Evolutionary conservation across 2,797 vertebrate genomes (phyloP).

Genomic region (Melanotaenia trifasciata): DNA sequence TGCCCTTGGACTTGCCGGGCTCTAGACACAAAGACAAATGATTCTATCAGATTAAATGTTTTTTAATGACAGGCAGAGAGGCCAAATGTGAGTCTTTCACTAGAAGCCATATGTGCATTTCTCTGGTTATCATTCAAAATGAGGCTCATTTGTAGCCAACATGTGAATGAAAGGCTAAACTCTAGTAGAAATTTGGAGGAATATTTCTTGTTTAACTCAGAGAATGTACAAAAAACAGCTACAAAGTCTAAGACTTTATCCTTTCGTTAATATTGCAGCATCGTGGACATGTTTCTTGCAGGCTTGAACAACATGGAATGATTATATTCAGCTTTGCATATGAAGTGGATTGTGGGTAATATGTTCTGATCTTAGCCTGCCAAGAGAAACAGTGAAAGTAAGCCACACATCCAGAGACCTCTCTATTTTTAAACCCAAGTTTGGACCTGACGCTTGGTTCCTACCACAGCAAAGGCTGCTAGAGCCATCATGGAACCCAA

Average conservation of each 20-base stretch:
- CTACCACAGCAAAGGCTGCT: constrained; percentile 76
- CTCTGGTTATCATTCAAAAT: constrained; percentile 91
- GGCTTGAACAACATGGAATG: constrained; percentile 37
- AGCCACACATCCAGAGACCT: constrained; percentile 72
- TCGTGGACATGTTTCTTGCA: constrained; percentile 48
- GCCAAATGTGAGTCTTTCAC: constrained; percentile 85
- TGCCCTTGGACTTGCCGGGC: constrained; percentile 87
- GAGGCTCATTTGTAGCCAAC: constrained; percentile 90
- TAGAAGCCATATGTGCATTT: constrained; percentile 80
- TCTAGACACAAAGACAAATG: constrained; percentile 94
- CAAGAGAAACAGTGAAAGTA: constrained; percentile 74
- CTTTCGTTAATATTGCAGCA: constrained; percentile 44
- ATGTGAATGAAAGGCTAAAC: constrained; percentile 70
- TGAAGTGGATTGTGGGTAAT: constrained; percentile 72
- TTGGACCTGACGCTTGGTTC: constrained; percentile 57
- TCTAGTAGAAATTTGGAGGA: constrained; percentile 58
- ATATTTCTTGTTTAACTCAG: constrained; percentile 70
- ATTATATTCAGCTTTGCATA: constrained; percentile 60
- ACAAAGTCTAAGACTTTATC: constrained; percentile 49
- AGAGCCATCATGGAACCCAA: constrained; percentile 57
- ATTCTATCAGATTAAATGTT: constrained; percentile 95
- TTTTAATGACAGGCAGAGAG: constrained; percentile 90
- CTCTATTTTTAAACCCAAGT: constrained; percentile 78
- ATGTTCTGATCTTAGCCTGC: constrained; percentile 67
- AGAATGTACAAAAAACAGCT: constrained; percentile 50